Evolutionary conservation across 2,888 invertebrate genomes (phyloP).

Genomic region (Drosophila putrida): DNA sequence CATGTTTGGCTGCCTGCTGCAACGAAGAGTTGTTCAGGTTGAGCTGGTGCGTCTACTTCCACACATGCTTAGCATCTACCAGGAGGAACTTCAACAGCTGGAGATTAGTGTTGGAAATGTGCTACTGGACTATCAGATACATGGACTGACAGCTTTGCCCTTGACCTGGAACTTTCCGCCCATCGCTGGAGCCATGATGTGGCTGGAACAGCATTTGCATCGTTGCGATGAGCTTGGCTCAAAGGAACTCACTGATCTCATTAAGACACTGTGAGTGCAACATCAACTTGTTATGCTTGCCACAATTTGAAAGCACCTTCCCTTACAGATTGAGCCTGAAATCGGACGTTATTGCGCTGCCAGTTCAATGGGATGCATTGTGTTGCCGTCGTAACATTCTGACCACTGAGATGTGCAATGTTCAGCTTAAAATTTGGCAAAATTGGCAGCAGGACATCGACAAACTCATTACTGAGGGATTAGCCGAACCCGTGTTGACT

Average conservation of each 20-base stretch:
- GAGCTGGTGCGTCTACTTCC: slow-evolving; percentile 87
- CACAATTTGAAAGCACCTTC: not conserved
- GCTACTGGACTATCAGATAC: slow-evolving; percentile 70
- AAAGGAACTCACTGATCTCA: slow-evolving; percentile 66
- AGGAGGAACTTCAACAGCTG: slow-evolving; percentile 82
- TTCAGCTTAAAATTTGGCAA: slow-evolving; percentile 86
- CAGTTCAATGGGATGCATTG: slow-evolving; percentile 61
- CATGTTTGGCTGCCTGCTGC: slow-evolving; percentile 87
- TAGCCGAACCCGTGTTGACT: slow-evolving; percentile 80
- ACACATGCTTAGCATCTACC: slow-evolving; percentile 85
- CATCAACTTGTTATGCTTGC: not conserved
- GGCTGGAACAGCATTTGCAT: slow-evolving; percentile 89
- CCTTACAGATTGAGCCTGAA: slow-evolving; percentile 44
- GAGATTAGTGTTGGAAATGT: slow-evolving; percentile 71
- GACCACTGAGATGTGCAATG: slow-evolving; percentile 85
- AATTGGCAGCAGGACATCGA: slow-evolving; percentile 87
- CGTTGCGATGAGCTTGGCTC: slow-evolving; percentile 83
- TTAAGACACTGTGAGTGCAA: slow-evolving; percentile 70
- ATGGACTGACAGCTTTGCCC: slow-evolving; percentile 63
- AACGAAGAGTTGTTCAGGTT: slow-evolving; percentile 86
- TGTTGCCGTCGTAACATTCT: slow-evolving; percentile 76
- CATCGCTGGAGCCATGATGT: slow-evolving; percentile 90
- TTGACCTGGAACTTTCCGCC: slow-evolving; percentile 87
- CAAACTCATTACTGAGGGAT: slow-evolving; percentile 85
- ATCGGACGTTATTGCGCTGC: slow-evolving; percentile 47